These are phyloP conservation scores for Nycticebus coucang DNA, from an alignment of 2,113 vertebrate species.

Conservation along the genomic window DNA sequence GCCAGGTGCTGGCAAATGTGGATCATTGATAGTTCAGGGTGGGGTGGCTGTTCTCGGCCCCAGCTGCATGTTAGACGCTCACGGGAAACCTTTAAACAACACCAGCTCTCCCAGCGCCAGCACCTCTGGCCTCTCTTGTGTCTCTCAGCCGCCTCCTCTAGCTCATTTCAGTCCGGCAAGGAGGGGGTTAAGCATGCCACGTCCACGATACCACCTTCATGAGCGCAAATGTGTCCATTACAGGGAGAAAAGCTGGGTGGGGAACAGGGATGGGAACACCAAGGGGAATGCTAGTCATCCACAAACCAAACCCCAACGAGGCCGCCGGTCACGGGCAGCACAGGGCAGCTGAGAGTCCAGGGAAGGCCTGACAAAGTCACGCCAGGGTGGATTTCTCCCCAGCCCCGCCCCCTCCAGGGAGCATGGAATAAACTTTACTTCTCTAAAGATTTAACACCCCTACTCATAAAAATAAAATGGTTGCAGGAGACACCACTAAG, in stretches of 20 bases:
- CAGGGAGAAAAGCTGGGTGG: not conserved
- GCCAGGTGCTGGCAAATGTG: not conserved
- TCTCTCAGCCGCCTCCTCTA: not conserved
- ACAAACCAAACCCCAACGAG: fast-evolving
- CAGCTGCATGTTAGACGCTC: too few relatives aligned
- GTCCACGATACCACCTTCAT: fast-evolving
- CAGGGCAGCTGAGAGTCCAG: not conserved
- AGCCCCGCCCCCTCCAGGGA: not conserved
- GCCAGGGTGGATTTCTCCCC: not conserved
- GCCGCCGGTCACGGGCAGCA: fast-evolving
- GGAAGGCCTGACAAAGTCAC: not conserved
- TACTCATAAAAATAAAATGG: not conserved
- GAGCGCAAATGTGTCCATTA: fast-evolving
- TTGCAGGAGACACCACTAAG: not conserved
- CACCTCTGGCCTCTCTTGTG: fast-evolving
- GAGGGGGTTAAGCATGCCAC: too few relatives aligned
- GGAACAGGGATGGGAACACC: too few relatives aligned
- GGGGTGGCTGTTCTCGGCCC: not conserved
- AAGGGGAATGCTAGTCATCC: not conserved
- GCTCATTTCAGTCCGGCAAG: fast-evolving
- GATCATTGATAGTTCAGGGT: too few relatives aligned
- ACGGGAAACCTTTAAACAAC: fast-evolving
- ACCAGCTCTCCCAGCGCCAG: too few relatives aligned
- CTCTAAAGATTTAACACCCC: not conserved
- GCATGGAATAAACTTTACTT: not conserved